A percentile compares a stretch with the other conserved stretches of the same genome.
Evolutionary conservation across 2,888 invertebrate genomes (phyloP).

Genomic region (Ctena decussata): DNA sequence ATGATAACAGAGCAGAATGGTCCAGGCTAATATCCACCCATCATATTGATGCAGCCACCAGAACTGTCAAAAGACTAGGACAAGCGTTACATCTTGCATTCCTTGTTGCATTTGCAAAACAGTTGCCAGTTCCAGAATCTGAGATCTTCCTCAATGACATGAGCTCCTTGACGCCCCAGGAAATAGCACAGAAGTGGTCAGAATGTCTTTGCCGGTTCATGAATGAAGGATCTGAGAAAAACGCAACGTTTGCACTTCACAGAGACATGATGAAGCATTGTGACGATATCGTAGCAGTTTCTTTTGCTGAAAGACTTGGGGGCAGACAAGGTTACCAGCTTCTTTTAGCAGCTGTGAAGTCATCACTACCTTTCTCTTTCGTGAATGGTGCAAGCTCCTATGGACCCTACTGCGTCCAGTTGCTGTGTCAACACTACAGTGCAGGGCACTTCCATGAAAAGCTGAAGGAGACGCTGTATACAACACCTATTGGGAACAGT

Average conservation of each 20-base stretch:
- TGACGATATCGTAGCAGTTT: constrained; percentile 22
- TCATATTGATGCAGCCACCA: constrained; percentile 26
- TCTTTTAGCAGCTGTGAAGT: constrained; percentile 28
- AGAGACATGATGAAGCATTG: constrained; percentile 39
- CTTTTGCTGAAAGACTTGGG: constrained; percentile 22
- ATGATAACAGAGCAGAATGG: neutral
- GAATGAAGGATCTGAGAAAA: neutral
- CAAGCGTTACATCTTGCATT: neutral
- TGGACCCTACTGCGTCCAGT: constrained; percentile 18
- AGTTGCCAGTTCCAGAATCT: neutral
- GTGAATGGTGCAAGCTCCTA: constrained; percentile 27
- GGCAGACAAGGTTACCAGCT: constrained; percentile 8
- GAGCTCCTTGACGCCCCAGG: neutral
- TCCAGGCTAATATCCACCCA: neutral
- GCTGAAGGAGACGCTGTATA: constrained; percentile 10
- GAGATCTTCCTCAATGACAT: neutral
- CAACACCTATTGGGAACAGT: constrained; percentile 5
- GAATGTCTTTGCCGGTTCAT: neutral
- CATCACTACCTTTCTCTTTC: constrained; percentile 26
- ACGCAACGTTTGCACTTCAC: constrained; percentile 34
- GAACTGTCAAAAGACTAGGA: neutral
- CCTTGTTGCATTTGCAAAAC: neutral
- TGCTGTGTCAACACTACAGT: neutral
- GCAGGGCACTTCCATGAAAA: constrained; percentile 5
- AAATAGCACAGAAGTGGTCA: neutral